Conservation (phyloP, 2,797 vertebrate genomes). For the Selene dorsalis region DNA sequence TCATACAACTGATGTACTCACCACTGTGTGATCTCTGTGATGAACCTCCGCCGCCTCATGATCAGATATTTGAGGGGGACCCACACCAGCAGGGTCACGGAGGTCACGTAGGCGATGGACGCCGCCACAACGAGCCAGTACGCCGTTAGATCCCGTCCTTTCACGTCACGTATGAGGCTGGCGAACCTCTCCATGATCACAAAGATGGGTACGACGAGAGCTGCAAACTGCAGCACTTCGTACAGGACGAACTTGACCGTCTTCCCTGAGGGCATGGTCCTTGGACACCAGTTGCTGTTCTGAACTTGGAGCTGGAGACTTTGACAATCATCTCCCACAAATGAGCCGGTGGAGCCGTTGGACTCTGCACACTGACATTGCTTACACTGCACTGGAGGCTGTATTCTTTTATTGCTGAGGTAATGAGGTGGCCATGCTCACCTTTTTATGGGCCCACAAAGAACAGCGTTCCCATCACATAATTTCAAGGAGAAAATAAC, state of each 20-base stretch:
- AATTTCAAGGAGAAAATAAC: constrained; percentile 33
- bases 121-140: constrained; percentile 89
- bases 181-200: constrained; percentile 83
- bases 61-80: constrained; percentile 87
- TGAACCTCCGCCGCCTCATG: constrained; percentile 73
- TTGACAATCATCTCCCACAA: constrained; percentile 60
- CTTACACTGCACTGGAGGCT: constrained; percentile 78
- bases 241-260: constrained; percentile 84
- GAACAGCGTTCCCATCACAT: constrained; percentile 39
- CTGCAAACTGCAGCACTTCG: constrained; percentile 83
- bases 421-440: constrained; percentile 73
- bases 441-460: constrained; percentile 71
- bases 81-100: constrained; percentile 87
- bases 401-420: constrained; percentile 78
- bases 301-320: constrained; percentile 39
- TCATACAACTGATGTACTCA: constrained; percentile 73
- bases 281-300: constrained; percentile 38
- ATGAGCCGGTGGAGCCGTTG: constrained; percentile 56
- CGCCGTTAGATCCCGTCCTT: constrained; percentile 47
- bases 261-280: constrained; percentile 77
- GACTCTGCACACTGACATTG: constrained; percentile 82
- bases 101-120: constrained; percentile 86
- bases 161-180: constrained; percentile 57
- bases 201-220: constrained; percentile 71
- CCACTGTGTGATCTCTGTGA: constrained; percentile 82